These are phyloP conservation scores for Nyctalus aviator DNA, from an alignment of 2,797 vertebrate genomes.

Conservation along the genomic window DNA sequence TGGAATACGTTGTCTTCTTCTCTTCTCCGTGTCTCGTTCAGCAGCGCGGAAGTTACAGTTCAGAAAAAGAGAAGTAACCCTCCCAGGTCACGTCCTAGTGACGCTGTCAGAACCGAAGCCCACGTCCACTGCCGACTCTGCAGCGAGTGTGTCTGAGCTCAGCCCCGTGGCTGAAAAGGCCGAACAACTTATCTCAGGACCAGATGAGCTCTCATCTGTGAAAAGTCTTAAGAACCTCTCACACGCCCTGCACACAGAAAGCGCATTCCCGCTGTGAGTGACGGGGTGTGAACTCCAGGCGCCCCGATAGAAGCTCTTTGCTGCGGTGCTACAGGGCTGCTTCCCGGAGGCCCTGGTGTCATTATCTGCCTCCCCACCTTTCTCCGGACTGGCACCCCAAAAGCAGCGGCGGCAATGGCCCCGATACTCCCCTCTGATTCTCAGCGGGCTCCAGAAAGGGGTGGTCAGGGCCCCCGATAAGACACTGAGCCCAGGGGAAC, in stretches of 20 bases:
- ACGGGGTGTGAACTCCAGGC: neutral
- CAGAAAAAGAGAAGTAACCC: neutral
- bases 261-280: neutral
- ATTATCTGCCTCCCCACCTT: neutral
- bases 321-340: neutral
- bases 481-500: neutral
- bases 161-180: neutral
- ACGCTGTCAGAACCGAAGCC: neutral
- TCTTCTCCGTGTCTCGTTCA: neutral
- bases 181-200: neutral
- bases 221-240: neutral
- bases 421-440: neutral
- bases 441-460: neutral
- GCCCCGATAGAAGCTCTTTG: neutral
- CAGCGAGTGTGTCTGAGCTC: neutral
- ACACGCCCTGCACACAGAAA: neutral
- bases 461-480: neutral
- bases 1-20: rapidly evolving
- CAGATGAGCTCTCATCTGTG: neutral
- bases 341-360: neutral
- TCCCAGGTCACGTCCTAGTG: rapidly evolving
- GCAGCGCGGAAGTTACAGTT: neutral
- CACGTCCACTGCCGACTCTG: rapidly evolving
- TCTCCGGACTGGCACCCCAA: neutral
- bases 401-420: neutral